Conservation (phyloP, 2,797 vertebrate species). For the Pelochelys cantorii region DNA sequence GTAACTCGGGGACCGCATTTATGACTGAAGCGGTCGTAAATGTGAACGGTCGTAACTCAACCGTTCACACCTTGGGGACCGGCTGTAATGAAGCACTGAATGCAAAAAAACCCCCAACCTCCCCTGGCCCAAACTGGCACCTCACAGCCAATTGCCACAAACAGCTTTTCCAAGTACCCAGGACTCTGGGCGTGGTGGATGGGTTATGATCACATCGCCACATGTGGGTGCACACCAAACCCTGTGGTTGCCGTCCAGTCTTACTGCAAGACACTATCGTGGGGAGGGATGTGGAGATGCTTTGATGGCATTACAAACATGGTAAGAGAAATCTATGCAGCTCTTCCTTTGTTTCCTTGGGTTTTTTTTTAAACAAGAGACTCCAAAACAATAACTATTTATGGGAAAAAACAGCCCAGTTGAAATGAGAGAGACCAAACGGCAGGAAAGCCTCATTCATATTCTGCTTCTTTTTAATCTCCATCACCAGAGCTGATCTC, state of each 20-base stretch:
- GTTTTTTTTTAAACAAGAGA: background rate
- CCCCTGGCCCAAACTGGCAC: background rate
- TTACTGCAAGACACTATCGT: background rate
- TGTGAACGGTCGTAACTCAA: no score
- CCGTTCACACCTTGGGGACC: no score
- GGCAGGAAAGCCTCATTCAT: background rate
- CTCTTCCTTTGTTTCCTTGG: background rate
- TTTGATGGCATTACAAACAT: background rate
- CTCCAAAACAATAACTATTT: background rate
- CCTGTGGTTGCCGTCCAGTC: background rate
- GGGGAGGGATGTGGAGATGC: background rate
- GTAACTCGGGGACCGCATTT: no score
- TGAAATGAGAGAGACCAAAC: constrained; percentile 26
- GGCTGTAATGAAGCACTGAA: background rate
- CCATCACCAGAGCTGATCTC: constrained; percentile 37
- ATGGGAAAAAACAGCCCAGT: constrained; percentile 4
- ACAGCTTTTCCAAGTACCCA: background rate
- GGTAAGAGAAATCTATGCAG: background rate
- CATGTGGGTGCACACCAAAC: background rate
- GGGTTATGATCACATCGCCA: background rate
- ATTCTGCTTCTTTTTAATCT: constrained; percentile 45
- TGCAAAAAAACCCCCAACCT: background rate
- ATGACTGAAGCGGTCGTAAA: no score
- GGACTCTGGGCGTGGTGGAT: background rate
- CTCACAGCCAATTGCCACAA: background rate